Conservation (phyloP, 1,140 invertebrate species). For the Euura saliciscinereae region DNA sequence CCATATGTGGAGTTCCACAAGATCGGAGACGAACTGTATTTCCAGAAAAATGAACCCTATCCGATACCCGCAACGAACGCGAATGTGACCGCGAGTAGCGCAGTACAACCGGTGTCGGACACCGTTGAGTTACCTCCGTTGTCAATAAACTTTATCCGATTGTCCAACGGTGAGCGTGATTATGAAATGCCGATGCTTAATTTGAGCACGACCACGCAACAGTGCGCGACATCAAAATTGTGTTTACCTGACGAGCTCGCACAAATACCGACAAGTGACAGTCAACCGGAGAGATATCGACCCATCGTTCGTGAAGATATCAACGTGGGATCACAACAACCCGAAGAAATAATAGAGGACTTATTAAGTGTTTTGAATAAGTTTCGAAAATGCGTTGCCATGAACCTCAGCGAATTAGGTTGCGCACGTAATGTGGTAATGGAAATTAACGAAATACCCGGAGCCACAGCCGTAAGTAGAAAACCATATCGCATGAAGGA, state of each 20-base stretch:
- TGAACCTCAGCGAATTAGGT: slow-evolving; percentile 20
- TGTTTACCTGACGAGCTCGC: no score
- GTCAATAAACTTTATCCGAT: slow-evolving; percentile 9
- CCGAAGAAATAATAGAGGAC: not conserved
- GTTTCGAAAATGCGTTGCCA: slow-evolving; percentile 20
- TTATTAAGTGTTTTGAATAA: not conserved
- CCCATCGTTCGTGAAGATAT: not conserved
- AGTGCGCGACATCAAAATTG: no score
- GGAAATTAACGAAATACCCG: not conserved
- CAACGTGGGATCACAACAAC: slow-evolving; percentile 16
- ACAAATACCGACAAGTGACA: no score
- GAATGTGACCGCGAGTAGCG: not conserved
- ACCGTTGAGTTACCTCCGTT: not conserved
- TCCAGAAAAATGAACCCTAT: not conserved
- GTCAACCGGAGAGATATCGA: no score
- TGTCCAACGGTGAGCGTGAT: not conserved
- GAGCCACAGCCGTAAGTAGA: slow-evolving; percentile 14
- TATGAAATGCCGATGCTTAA: not conserved
- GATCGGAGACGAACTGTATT: slow-evolving; percentile 9
- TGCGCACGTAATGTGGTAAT: slow-evolving; percentile 11
- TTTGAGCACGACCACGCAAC: not conserved
- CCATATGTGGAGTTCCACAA: slow-evolving; percentile 9
- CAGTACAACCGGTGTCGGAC: not conserved
- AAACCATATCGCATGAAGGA: slow-evolving; percentile 20
- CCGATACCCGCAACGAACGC: not conserved